These are phyloP conservation scores for Aradophagus sp. DNA, from an alignment of 1,140 invertebrate genomes.

Conservation along the genomic window DNA sequence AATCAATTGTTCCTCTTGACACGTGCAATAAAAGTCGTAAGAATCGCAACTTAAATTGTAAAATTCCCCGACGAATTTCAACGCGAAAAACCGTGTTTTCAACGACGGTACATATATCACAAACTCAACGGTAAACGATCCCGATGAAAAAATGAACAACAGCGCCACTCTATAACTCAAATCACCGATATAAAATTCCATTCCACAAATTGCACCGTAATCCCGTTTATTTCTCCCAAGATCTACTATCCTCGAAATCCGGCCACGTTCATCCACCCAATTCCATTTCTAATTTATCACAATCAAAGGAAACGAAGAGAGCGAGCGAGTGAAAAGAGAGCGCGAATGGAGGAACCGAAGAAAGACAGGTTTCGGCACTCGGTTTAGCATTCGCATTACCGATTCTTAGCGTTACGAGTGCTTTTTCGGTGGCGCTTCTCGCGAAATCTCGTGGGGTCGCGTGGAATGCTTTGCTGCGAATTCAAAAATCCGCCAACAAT, in stretches of 20 bases:
- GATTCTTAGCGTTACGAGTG: conserved; percentile 5
- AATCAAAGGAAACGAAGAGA: conserved; percentile 12
- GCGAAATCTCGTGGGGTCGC: conserved; percentile 11
- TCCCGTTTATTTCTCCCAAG: conserved; percentile 11
- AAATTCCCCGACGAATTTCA: too few relatives aligned
- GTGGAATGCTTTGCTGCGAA: conserved; percentile 2
- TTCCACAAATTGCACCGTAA: conserved; percentile 22
- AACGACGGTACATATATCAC: too few relatives aligned
- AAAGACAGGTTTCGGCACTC: conserved; percentile 17
- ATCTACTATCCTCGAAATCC: conserved; percentile 13
- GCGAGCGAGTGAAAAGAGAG: too few relatives aligned
- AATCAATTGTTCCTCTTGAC: too few relatives aligned
- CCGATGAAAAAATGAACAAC: neutral
- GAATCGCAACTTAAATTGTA: too few relatives aligned
- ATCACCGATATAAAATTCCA: conserved; percentile 23
- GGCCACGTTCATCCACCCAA: neutral
- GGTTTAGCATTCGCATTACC: conserved; percentile 21
- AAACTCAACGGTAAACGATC: too few relatives aligned
- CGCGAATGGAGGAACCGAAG: neutral
- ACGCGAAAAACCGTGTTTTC: too few relatives aligned
- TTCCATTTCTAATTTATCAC: conserved; percentile 32
- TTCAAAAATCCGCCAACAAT: neutral
- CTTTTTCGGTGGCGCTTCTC: neutral
- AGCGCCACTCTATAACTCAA: neutral
- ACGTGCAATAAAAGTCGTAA: too few relatives aligned